Base-by-base conservation (phyloP, 2,888 invertebrate genomes). In the Diarsia mendica region DNA sequence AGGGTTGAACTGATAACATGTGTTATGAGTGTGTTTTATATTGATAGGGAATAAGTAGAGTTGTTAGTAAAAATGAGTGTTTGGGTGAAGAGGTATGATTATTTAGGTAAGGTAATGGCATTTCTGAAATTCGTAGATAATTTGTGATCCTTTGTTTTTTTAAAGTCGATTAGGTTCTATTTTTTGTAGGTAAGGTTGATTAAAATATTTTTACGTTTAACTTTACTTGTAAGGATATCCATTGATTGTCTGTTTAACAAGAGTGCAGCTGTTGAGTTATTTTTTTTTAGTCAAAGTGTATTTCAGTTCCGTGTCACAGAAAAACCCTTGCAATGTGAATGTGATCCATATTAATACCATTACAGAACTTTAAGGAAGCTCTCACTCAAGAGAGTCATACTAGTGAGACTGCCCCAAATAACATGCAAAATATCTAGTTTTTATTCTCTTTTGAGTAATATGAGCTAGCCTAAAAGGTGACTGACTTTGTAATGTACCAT, bases 1-100 rank as follows among this genome's bases (percentile, higher is more conserved):
- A 74, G 66, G 74, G 79, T 74, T 73, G 0, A 4, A 28, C 53
- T 51, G 48, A 63, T 83, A 74, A 63, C 68, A 69, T 51, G 15
- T 58, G 67, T 20, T 39, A 64, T 58, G 8, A 44, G n/a, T 61
- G 20, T 63, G 46, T 33, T 63, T 53, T 66, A 44, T 78, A 44
- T 39, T 61, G 11, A 72, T 48, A 58, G 0, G 15, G 15, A 18
- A 48, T 64, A 3, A 9, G 46, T 49, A 46, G 23, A 68, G 46
- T 51, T 75, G 2, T 63, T 20, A 44, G 33, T 2, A 20, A 15
- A 44, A 28, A 28, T 2, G 2, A 2, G n/a, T 63, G 6, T 3
- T 63, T 15, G 8, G 8, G 44, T 9, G 1, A 15, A 23, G n/a
- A 63, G 6, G 3, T 15, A 2, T n/a, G n/a, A n/a, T 63, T 61